Evolutionary conservation across 2,888 invertebrate genomes (phyloP), one percentile per base, ranked within the genome.

Genomic region (Tipula helvola): DNA sequence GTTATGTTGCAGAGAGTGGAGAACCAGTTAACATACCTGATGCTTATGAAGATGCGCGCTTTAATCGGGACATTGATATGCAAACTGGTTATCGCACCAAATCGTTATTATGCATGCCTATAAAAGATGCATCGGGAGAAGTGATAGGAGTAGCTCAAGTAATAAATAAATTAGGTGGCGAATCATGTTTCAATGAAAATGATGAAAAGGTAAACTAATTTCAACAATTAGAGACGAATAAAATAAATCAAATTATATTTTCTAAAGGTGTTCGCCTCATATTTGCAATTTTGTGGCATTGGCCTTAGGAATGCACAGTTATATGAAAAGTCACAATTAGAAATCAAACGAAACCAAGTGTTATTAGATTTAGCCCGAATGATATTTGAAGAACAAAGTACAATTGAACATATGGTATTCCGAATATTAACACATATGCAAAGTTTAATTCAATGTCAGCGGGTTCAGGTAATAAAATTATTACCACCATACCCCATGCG

Each of bases 91-190:
- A 98, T 92, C 95, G 96, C 91, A 98, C 98, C 87, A 95, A 96
- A 92, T 97, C 97, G 87, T 94, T 98, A 88, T 94, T 98, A 88
- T 98, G 98, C 91, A 97, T 98, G 97, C 98, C 98, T 87, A 98
- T 98, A 91, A 96, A 97, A 92, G 98, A 98, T 92, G 96, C 96
- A 90, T 96, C 96, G 89, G 98, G 97, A 52, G 97, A 98, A 91
- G 97, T 99, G 89, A 96, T 99, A 89, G 99, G 99, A 36, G 98
- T 99, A 87, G 99, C 98, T 87, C 98, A 99, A 94, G 97, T 97
- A 89, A 97, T 97, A 92, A 97, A 97, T 93, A 97, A 97, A 93
- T 94, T 96, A 89, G 96, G 95, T 90, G 96, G 96, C 89, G 94
- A 95, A 87, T 95, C 95, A 87, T 42, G 85, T 44, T 97, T 97